phyloP scores from a whole-genome alignment of 2,113 vertebrate genomes.

The Coptodon rendalli region DNA sequence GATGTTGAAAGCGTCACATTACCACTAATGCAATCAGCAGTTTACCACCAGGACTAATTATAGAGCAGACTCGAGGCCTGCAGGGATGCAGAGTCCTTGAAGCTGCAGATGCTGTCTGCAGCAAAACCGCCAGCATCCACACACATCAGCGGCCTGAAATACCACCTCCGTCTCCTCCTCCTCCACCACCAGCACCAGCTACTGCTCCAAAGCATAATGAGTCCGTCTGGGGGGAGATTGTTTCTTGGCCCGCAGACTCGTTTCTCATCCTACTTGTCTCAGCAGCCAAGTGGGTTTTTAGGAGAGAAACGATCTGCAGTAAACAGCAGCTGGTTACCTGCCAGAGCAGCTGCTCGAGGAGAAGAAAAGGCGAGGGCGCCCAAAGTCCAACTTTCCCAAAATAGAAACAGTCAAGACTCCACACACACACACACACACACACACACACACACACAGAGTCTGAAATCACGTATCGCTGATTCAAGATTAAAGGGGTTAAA shows the following conservation, averaged over 20 bases:
- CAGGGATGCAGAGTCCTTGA: background rate
- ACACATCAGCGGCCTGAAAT: background rate
- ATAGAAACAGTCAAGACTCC: background rate
- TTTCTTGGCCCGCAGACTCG: background rate
- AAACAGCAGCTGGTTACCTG: constrained; percentile 37
- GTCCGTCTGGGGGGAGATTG: background rate
- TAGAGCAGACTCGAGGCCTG: background rate
- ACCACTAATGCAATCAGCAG: constrained; percentile 27
- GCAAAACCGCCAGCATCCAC: background rate
- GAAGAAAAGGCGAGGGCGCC: background rate
- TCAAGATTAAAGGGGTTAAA: background rate
- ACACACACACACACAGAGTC: background rate
- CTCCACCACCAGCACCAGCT: background rate
- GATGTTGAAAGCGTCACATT: constrained; percentile 20
- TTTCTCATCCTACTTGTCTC: background rate
- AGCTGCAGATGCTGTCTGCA: background rate
- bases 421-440: background rate
- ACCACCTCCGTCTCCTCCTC: background rate
- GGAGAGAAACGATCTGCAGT: background rate
- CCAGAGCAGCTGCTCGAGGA: constrained; percentile 2
- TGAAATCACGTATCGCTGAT: background rate
- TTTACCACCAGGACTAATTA: constrained; percentile 40
- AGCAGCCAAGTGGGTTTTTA: background rate
- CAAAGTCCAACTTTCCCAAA: background rate
- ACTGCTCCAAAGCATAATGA: background rate